Percentiles rank a stretch among this genome's conserved stretches.
Conservation (phyloP, 1,140 invertebrate species). For the Drosophila sulfurigaster region DNA sequence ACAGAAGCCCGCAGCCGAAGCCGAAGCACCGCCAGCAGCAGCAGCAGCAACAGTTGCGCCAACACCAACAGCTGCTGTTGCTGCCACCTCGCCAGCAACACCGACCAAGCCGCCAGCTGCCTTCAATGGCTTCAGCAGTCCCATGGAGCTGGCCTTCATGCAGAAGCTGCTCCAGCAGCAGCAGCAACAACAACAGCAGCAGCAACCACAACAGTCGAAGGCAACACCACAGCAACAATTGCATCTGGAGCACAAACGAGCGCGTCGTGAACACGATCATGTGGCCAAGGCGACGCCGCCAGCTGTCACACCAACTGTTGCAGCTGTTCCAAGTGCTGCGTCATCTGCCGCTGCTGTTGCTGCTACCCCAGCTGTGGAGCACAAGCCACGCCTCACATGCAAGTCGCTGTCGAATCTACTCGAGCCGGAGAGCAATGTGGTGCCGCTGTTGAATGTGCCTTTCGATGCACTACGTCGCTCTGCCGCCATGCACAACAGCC, state of each 20-base stretch:
- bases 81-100: neutral
- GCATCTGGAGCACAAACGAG: constrained; percentile 66
- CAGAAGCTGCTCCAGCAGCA: constrained; percentile 86
- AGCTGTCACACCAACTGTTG: constrained; percentile 13
- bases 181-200: constrained; percentile 54
- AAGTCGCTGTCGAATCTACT: constrained; percentile 87
- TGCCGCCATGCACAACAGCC: constrained; percentile 44
- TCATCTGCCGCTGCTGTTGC: constrained; percentile 16
- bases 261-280: constrained; percentile 55
- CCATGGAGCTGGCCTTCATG: constrained; percentile 89
- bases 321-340: constrained; percentile 1
- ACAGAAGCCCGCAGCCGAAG: constrained; percentile 51
- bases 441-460: constrained; percentile 70
- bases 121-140: constrained; percentile 85
- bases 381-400: constrained; percentile 87
- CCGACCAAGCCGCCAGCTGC: constrained; percentile 18
- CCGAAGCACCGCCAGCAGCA: neutral
- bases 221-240: constrained; percentile 54
- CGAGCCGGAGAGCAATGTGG: constrained; percentile 84
- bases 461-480: constrained; percentile 62
- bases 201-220: constrained; percentile 57
- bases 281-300: constrained; percentile 29
- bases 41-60: constrained; percentile 1
- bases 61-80: constrained; percentile 2
- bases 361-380: constrained; percentile 66